phyloP scores from a whole-genome alignment of 2,888 invertebrate species.

The Ecdyonurus torrentis region DNA sequence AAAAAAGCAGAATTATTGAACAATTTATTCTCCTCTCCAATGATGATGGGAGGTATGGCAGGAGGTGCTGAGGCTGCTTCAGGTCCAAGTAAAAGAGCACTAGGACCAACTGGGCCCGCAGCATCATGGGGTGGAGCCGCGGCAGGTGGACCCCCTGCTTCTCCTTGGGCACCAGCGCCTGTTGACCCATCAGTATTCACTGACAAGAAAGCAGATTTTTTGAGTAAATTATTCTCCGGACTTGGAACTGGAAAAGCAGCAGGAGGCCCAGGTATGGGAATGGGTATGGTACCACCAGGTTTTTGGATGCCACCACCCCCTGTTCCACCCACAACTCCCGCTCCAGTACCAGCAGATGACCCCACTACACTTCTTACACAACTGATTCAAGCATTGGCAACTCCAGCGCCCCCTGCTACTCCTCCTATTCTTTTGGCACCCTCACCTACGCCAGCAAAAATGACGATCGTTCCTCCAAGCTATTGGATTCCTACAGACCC shows the following conservation, averaged over 20 bases:
- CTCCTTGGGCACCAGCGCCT: background rate
- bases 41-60: no score
- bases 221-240: conserved; percentile 21
- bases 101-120: background rate
- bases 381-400: background rate
- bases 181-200: conserved; percentile 20
- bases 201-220: conserved; percentile 21
- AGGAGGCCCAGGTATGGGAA: background rate
- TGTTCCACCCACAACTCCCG: conserved; percentile 10
- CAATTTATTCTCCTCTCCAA: background rate
- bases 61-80: background rate
- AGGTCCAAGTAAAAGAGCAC: background rate
- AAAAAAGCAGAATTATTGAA: background rate
- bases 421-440: background rate
- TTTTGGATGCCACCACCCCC: conserved; percentile 1
- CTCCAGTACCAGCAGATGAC: conserved; percentile 14
- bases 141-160: background rate
- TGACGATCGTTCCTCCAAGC: conserved; percentile 23
- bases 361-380: background rate
- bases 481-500: conserved; percentile 22
- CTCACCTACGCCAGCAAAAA: conserved; percentile 17
- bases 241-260: conserved; percentile 17
- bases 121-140: background rate
- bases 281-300: background rate
- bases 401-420: background rate